Percentiles rank a stretch among this genome's conserved stretches.
phyloP scores from a whole-genome alignment of 2,888 invertebrate species.

The Oithona nana region DNA sequence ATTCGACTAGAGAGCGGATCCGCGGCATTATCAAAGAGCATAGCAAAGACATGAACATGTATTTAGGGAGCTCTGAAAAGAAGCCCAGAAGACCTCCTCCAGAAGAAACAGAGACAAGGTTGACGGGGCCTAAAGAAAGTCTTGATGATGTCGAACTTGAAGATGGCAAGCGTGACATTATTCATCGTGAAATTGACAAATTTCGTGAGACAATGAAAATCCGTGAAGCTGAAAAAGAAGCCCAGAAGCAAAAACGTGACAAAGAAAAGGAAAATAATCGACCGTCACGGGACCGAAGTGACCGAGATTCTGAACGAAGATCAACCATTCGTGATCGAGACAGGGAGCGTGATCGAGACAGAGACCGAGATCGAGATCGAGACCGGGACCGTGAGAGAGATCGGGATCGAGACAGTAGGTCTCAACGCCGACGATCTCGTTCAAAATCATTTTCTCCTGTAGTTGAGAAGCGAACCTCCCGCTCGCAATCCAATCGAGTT shows the following conservation, averaged over 20 bases:
- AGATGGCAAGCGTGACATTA: conserved; percentile 86
- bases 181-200: conserved; percentile 89
- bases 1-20: conserved; percentile 47
- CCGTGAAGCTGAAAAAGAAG: conserved; percentile 44
- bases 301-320: not conserved
- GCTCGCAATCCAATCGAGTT: conserved; percentile 19
- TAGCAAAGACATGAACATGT: conserved; percentile 51
- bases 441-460: not conserved
- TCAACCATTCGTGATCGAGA: not conserved
- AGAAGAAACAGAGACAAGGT: not conserved
- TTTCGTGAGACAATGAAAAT: conserved; percentile 95
- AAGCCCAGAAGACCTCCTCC: not conserved
- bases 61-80: conserved; percentile 28
- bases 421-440: not conserved
- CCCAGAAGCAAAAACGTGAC: conserved; percentile 47
- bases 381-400: not conserved
- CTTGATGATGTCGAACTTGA: conserved; percentile 45
- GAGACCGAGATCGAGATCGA: not conserved
- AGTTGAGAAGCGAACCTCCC: conserved; percentile 18
- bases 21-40: conserved; percentile 63
- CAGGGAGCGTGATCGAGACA: conserved; percentile 15
- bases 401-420: not conserved
- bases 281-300: not conserved
- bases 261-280: not conserved
- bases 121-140: conserved; percentile 11